Percentiles rank a stretch among this genome's conserved stretches.
Evolutionary conservation across 2,797 vertebrate genomes (phyloP).

Genomic region (Notolepis coatsorum): DNA sequence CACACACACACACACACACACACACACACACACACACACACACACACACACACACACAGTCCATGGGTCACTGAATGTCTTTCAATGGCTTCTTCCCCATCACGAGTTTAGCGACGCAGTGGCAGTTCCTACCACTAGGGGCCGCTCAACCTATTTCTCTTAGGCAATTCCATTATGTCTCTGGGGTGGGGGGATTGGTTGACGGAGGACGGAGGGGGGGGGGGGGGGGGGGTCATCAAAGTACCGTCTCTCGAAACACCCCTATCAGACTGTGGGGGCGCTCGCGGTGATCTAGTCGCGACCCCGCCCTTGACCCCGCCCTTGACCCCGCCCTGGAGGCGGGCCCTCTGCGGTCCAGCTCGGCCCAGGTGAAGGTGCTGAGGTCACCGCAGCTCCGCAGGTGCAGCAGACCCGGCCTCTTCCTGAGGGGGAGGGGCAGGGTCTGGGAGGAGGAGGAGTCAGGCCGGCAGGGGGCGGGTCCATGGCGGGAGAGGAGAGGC

Average conservation of each 20-base stretch:
- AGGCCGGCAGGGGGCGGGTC: not conserved
- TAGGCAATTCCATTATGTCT: not conserved
- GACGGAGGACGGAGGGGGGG: no score
- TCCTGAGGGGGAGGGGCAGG: constrained; percentile 51
- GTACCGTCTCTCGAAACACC: constrained; percentile 84
- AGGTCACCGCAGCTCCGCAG: constrained; percentile 86
- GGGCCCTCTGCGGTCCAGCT: constrained; percentile 22
- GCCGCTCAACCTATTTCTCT: not conserved
- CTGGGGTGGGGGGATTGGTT: not conserved
- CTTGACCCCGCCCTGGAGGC: constrained; percentile 30
- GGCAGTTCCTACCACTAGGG: not conserved
- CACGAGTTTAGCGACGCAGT: not conserved
- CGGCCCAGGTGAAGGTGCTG: constrained; percentile 77
- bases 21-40: not conserved
- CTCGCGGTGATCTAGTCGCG: constrained; percentile 61
- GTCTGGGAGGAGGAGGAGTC: not conserved
- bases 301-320: constrained; percentile 47
- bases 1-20: not conserved
- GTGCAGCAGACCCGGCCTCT: constrained; percentile 76
- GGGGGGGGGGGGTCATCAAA: constrained; percentile 77
- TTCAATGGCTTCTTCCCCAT: not conserved
- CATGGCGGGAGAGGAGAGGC: constrained; percentile 17
- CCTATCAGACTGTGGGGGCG: constrained; percentile 84
- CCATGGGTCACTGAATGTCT: not conserved
- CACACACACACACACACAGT: not conserved